Conservation (phyloP, 2,113 vertebrate species). For the Caracal caracal region DNA sequence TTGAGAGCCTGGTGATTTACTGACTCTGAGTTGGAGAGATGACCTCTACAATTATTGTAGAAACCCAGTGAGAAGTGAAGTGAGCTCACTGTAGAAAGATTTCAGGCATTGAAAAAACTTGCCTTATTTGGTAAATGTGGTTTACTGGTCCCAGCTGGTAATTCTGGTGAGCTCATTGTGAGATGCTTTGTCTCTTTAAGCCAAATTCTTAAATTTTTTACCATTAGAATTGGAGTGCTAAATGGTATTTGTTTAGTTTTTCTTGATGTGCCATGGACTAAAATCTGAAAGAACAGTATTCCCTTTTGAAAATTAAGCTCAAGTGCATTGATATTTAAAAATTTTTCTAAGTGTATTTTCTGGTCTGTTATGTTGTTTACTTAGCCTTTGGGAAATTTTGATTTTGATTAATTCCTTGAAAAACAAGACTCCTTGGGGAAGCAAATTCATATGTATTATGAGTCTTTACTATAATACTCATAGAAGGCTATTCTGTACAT, state of each 20-base stretch:
- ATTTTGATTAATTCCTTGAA: conserved; percentile 40
- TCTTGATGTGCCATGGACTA: conserved; percentile 68
- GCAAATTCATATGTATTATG: background rate
- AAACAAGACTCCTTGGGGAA: conserved; percentile 49
- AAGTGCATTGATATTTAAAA: conserved; percentile 18
- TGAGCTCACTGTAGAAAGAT: conserved; percentile 90
- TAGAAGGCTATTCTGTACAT: background rate
- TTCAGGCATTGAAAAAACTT: conserved; percentile 84
- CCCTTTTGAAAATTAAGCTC: conserved; percentile 65
- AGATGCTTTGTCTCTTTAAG: conserved; percentile 83
- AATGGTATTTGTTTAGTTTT: conserved; percentile 77
- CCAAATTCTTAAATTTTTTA: conserved; percentile 82
- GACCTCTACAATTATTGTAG: conserved; percentile 87
- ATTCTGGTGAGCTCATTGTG: conserved; percentile 88
- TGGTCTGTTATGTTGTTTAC: background rate
- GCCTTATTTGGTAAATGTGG: conserved; percentile 93
- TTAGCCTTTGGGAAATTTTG: conserved; percentile 56
- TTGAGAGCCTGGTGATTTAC: conserved; percentile 84
- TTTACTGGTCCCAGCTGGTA: conserved; percentile 87
- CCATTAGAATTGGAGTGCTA: conserved; percentile 73
- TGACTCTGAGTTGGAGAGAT: conserved; percentile 82
- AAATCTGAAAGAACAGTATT: conserved; percentile 78
- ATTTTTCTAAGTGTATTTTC: conserved; percentile 61
- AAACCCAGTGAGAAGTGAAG: conserved; percentile 85
- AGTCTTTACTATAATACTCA: background rate